phyloP scores from a whole-genome alignment of 2,888 invertebrate species.

The Tiliacea citrago region DNA sequence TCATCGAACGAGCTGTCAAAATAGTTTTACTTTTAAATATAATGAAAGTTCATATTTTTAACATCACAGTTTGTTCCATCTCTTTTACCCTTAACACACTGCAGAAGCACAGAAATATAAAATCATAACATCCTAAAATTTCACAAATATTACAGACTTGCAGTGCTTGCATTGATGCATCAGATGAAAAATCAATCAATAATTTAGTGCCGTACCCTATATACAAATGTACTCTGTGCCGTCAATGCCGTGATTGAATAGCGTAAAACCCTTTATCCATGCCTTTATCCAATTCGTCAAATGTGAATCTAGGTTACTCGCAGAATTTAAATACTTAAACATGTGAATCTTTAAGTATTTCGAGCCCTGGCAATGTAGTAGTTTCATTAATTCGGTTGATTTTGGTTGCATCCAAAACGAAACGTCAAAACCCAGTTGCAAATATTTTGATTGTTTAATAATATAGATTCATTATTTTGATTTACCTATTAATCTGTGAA shows the following conservation, averaged over 20 bases:
- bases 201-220: too few species aligned
- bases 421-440: background rate
- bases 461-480: background rate
- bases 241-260: background rate
- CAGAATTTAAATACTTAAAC: background rate
- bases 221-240: too few species aligned
- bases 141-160: background rate
- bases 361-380: background rate
- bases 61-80: slow-evolving; percentile 8
- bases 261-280: too few species aligned
- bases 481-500: background rate
- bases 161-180: background rate
- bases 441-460: background rate
- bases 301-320: slow-evolving; percentile 25
- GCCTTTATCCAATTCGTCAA: background rate
- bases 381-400: background rate
- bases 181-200: slow-evolving; percentile 21
- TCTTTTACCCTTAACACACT: background rate
- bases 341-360: slow-evolving; percentile 1
- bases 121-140: background rate
- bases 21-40: too few species aligned
- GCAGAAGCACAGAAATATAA: background rate
- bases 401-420: background rate
- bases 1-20: slow-evolving; percentile 11
- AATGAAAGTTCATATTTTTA: background rate